Evolutionary conservation across 2,113 vertebrate genomes (phyloP).

Genomic region (Macrotus californicus): DNA sequence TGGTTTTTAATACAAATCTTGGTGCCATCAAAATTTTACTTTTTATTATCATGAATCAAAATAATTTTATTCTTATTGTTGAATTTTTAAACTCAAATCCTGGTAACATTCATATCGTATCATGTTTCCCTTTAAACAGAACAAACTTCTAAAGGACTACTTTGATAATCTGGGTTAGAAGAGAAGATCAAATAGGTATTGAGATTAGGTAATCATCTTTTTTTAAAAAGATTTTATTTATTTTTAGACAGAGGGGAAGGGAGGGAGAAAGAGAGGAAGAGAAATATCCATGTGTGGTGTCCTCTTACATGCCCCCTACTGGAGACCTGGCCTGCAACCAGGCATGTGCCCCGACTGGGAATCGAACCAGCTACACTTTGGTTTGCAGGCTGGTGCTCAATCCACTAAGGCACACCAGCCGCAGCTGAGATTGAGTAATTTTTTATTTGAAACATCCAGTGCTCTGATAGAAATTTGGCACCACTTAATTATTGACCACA

Average conservation of each 20-base stretch:
- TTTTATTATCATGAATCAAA: neutral
- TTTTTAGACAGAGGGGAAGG: no score
- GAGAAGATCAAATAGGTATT: neutral
- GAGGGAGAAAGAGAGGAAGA: no score
- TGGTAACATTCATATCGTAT: neutral
- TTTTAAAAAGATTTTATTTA: no score
- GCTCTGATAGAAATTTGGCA: neutral
- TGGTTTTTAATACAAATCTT: neutral
- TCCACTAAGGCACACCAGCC: no score
- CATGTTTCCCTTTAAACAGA: neutral
- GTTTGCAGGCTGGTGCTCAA: no score
- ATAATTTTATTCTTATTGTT: neutral
- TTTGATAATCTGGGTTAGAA: neutral
- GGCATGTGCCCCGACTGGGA: no score
- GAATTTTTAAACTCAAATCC: neutral
- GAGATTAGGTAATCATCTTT: neutral
- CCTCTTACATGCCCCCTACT: no score
- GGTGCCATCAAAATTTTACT: neutral
- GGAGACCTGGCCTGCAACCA: no score
- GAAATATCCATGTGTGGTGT: no score
- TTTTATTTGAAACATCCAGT: neutral
- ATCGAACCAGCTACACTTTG: no score
- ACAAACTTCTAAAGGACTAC: neutral
- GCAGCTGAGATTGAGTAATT: neutral
- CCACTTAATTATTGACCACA: neutral